These are phyloP conservation scores for Microchirus variegatus DNA, from an alignment of 2,797 vertebrate genomes.

Conservation along the genomic window DNA sequence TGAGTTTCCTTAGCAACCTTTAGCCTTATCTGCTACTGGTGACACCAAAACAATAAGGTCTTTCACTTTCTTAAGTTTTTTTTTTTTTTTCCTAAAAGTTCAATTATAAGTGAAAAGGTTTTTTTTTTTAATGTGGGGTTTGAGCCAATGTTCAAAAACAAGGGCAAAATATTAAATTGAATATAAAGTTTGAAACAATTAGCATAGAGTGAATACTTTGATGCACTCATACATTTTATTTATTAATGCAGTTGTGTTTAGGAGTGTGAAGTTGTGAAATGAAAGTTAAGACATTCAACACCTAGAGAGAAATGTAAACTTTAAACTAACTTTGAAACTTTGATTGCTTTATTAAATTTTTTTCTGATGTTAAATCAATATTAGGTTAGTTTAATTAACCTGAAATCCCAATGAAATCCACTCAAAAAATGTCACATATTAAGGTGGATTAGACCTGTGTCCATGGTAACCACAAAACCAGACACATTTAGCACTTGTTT, in stretches of 20 bases:
- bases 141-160: slow-evolving; percentile 15
- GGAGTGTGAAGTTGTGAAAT: too few relatives aligned
- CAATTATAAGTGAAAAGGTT: slow-evolving; percentile 47
- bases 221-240: neutral
- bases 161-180: slow-evolving; percentile 8
- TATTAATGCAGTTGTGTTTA: neutral
- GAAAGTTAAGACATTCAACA: too few relatives aligned
- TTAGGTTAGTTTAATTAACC: too few relatives aligned
- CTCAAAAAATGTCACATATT: too few relatives aligned
- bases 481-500: too few relatives aligned
- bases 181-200: neutral
- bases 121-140: slow-evolving; percentile 42
- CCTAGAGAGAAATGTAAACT: too few relatives aligned
- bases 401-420: too few relatives aligned
- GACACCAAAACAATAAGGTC: slow-evolving; percentile 86
- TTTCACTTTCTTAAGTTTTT: slow-evolving; percentile 86
- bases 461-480: too few relatives aligned
- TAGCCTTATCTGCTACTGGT: slow-evolving; percentile 92
- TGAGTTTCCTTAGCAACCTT: slow-evolving; percentile 90
- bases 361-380: neutral
- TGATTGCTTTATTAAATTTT: too few relatives aligned
- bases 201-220: neutral
- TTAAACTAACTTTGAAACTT: too few relatives aligned
- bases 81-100: too few relatives aligned
- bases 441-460: too few relatives aligned